phyloP scores from a whole-genome alignment of 2,888 invertebrate genomes.

The Coecobrya sp. region DNA sequence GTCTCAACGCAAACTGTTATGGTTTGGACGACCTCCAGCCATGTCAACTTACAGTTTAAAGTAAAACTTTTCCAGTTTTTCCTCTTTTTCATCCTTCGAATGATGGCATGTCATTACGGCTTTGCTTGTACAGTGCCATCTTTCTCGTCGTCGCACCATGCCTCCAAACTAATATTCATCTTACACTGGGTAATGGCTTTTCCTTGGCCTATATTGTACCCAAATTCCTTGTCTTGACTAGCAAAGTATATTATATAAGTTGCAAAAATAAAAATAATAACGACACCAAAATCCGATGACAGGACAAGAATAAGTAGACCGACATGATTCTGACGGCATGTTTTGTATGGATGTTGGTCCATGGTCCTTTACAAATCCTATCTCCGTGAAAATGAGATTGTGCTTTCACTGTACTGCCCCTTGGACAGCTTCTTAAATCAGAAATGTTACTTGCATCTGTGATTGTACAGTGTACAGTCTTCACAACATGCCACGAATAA shows the following conservation, averaged over 20 bases:
- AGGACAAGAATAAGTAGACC: constrained; percentile 25
- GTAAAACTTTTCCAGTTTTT: constrained; percentile 22
- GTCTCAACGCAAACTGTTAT: constrained; percentile 48
- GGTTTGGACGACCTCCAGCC: constrained; percentile 78
- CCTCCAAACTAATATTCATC: constrained; percentile 64
- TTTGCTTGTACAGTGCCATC: neutral
- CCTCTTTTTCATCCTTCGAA: neutral
- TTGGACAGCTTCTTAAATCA: neutral
- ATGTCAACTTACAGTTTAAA: constrained; percentile 65
- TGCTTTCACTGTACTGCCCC: neutral
- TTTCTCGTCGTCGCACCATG: constrained; percentile 26
- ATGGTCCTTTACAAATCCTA: neutral
- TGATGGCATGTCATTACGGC: constrained; percentile 40
- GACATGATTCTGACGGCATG: neutral
- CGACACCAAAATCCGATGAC: constrained; percentile 12
- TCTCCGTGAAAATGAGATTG: neutral
- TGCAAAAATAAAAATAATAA: constrained; percentile 11
- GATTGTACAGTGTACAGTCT: neutral
- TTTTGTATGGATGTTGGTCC: neutral
- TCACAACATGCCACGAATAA: constrained; percentile 17
- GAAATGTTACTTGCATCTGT: neutral
- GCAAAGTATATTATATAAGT: neutral
- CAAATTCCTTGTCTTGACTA: neutral
- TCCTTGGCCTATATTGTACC: constrained; percentile 32
- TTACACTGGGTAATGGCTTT: constrained; percentile 47